Base-by-base conservation (phyloP, 2,888 invertebrate species). In the Coleophora flavipennella region DNA sequence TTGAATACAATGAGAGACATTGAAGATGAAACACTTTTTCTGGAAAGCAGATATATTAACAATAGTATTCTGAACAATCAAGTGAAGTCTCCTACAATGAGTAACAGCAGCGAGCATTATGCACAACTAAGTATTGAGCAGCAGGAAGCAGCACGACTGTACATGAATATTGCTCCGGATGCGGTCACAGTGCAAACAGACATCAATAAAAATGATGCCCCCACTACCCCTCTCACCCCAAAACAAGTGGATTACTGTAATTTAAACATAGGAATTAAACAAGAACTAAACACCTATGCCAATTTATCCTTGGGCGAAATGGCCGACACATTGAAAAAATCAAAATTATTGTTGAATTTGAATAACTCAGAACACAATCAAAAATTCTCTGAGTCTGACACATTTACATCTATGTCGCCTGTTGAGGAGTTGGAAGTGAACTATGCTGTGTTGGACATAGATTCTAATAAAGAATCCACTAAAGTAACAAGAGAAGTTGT, bases 381-480 rank as follows among this genome's bases (percentile, higher is more conserved):
- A 31, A 81, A 80, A 50, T 69, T 62, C 49, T 80, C 79, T 2
- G 83, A 81, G 50, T 80, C 75, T n/a, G 84, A 83, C 43, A 77
- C 75, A 27, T 72, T 73, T 44, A 62, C 70, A 11, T 79, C 80
- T 11, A 64, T 81, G 66, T 75, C 85, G 34, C 74, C 77, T 25
- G 67, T 78, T 20, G 72, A 78, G 57, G 72, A 78, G 48, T 46
- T 76, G 43, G 71, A 78, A 63, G 72, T 94, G 1, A 94, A 93
- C 68, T 95, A 95, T 75, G 92, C 92, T 4, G 88, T 92, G 48
- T 77, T 95, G 48, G 94, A 94, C 67, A 87, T 95, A 57, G 90
- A 92, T 53, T 78, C 83, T 8, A 87, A 79, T 46, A 87, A 86
- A 51, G 77, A 78, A 44, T 58, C 51, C 9, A 38, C 46, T 8